phyloP scores from a whole-genome alignment of 2,113 vertebrate genomes.

The Plecturocebus donacophilus region DNA sequence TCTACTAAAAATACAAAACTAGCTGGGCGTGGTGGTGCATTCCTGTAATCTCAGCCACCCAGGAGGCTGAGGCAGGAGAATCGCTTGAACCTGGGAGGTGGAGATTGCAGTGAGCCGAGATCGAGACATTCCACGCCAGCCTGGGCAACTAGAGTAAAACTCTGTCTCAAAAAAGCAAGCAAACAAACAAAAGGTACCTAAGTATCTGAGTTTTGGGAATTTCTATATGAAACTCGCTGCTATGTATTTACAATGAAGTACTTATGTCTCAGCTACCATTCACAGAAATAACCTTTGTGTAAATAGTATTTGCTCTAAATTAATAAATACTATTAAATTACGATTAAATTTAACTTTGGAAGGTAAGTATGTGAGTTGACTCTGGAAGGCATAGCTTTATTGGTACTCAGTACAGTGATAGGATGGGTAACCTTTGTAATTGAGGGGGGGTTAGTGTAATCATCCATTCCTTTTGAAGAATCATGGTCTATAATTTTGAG shows the following conservation, averaged over 20 bases:
- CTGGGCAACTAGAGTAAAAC: too few relatives aligned
- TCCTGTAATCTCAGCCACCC: too few relatives aligned
- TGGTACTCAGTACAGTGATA: neutral
- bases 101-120: too few relatives aligned
- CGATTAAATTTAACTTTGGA: constrained; percentile 35
- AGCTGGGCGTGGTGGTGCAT: too few relatives aligned
- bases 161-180: too few relatives aligned
- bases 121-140: too few relatives aligned
- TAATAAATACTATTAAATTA: neutral
- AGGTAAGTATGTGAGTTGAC: neutral
- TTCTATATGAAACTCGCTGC: constrained; percentile 16
- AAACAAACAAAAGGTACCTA: neutral
- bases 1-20: too few relatives aligned
- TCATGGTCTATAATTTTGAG: neutral
- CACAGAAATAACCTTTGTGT: neutral
- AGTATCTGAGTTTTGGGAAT: neutral
- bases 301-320: neutral
- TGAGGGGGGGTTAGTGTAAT: neutral
- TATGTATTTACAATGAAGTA: neutral
- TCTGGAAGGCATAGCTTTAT: neutral
- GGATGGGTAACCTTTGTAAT: neutral
- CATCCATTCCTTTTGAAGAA: neutral
- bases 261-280: neutral
- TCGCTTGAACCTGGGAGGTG: too few relatives aligned
- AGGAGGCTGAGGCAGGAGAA: too few relatives aligned